A percentile compares a stretch with the other conserved stretches of the same genome.
Evolutionary conservation across 2,113 vertebrate genomes (phyloP).

Genomic region (Rhinogobius similis): DNA sequence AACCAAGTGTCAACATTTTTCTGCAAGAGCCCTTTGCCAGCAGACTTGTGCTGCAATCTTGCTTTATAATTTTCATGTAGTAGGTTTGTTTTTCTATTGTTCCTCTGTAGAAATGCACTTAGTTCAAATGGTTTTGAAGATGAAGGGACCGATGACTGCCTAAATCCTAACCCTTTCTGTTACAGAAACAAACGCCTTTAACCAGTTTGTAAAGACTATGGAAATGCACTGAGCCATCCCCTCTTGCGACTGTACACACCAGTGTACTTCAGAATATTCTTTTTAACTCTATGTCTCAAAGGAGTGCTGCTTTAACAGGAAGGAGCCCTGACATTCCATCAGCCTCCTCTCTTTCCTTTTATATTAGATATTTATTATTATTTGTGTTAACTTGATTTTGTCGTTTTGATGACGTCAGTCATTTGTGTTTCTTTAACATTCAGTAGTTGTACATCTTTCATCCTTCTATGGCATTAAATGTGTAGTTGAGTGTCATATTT

Average conservation of each 20-base stretch:
- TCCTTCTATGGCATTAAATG: constrained; percentile 51
- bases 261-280: constrained; percentile 18
- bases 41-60: constrained; percentile 28
- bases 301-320: constrained; percentile 19
- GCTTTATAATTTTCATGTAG: constrained; percentile 45
- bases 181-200: constrained; percentile 40
- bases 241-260: not conserved
- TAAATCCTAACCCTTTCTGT: constrained; percentile 16
- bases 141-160: constrained; percentile 28
- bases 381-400: constrained; percentile 21
- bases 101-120: constrained; percentile 32
- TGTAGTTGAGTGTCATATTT: constrained; percentile 69
- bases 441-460: constrained; percentile 39
- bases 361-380: constrained; percentile 47
- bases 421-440: constrained; percentile 55
- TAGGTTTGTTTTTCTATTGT: constrained; percentile 41
- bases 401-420: constrained; percentile 47
- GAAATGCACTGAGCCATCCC: constrained; percentile 24
- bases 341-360: constrained; percentile 27
- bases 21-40: constrained; percentile 25
- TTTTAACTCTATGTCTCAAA: constrained; percentile 29
- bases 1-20: not conserved
- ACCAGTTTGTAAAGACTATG: constrained; percentile 19
- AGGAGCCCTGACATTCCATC: constrained; percentile 22
- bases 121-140: constrained; percentile 15